Evolutionary conservation across 1,140 invertebrate genomes (phyloP), one percentile per base, ranked within the genome.

Genomic region (Bilobella aurantiaca): DNA sequence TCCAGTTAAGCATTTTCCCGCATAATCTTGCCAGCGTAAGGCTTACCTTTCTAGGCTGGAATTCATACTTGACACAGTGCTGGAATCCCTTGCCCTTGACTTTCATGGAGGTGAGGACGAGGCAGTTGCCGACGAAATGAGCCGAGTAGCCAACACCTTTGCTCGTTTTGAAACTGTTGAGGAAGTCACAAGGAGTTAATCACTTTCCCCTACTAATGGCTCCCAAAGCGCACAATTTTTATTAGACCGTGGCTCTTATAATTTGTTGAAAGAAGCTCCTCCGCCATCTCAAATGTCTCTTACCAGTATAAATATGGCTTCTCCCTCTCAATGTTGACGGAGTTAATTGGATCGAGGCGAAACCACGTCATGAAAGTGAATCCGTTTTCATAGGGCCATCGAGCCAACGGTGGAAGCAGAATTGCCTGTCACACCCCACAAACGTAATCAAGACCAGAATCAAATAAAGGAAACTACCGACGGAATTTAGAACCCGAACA

Each of bases 281-380:
- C n/a, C n/a, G n/a, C n/a, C n/a, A n/a, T n/a, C n/a, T n/a, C n/a
- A n/a, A 42, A 53, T 12, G 14, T 53, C 71, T 83, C 84, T 87
- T 79, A 95, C 93, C 90, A 93, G 79, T 96, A 99, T 58, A 99
- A 84, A 80, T 97, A 98, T 21, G 96, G 96, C 79, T 96, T 96
- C 80, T 98, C 94, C 73, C 93, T 83, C 81, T 99, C 96, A 74
- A 98, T 96, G 82, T 96, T 97, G 76, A 96, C 93, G 28, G 94
- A 96, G 80, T 97, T 97, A 76, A 96, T 93, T 73, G 96, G 96
- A 82, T 99, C 96, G 74, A 99, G 82, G 65, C 96, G 83, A 79
- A 99, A 95, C 96, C 96, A 99, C 69, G 95, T 98, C 72, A 92
- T 95, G 78, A 99, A 99, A 57, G 96, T 98, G 84, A 97, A 99